These are phyloP conservation scores for Napeogenes inachia DNA, from an alignment of 2,888 invertebrate species.

Conservation along the genomic window DNA sequence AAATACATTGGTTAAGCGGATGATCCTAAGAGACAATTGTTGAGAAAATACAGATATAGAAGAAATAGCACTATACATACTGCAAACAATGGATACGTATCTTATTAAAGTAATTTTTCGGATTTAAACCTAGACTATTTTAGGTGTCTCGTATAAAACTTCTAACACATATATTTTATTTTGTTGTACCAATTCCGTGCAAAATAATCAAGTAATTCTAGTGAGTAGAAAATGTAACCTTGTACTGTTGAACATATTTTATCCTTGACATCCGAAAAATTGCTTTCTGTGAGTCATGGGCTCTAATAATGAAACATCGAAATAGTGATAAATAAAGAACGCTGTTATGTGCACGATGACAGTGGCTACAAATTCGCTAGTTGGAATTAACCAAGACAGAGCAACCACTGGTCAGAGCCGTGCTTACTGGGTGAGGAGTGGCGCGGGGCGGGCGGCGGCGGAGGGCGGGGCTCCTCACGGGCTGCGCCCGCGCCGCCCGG, in stretches of 20 bases:
- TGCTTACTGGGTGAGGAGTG: conserved; percentile 75
- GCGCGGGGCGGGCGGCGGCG: conserved; percentile 69
- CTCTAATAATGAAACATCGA: conserved; percentile 14
- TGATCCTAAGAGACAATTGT: too few relatives aligned
- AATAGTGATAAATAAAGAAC: conserved; percentile 29
- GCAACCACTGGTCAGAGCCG: conserved; percentile 58
- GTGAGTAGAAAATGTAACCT: too few relatives aligned
- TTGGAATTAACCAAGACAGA: conserved; percentile 36
- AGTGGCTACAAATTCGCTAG: conserved; percentile 40
- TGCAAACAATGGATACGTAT: neutral
- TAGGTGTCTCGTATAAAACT: too few relatives aligned
- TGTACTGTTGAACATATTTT: neutral
- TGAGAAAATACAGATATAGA: neutral
- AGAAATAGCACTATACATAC: neutral
- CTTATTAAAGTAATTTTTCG: conserved; percentile 3
- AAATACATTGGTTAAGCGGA: neutral
- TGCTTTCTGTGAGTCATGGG: conserved; percentile 10
- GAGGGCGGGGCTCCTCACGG: conserved; percentile 65
- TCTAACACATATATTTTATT: too few relatives aligned
- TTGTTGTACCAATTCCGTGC: too few relatives aligned
- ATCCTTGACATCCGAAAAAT: conserved; percentile 17
- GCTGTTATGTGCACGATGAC: conserved; percentile 48
- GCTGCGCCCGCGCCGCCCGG: conserved; percentile 80
- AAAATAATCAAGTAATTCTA: too few relatives aligned
- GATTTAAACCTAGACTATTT: neutral